phyloP scores from a whole-genome alignment of 2,797 vertebrate species.

The Alectoris magna region DNA sequence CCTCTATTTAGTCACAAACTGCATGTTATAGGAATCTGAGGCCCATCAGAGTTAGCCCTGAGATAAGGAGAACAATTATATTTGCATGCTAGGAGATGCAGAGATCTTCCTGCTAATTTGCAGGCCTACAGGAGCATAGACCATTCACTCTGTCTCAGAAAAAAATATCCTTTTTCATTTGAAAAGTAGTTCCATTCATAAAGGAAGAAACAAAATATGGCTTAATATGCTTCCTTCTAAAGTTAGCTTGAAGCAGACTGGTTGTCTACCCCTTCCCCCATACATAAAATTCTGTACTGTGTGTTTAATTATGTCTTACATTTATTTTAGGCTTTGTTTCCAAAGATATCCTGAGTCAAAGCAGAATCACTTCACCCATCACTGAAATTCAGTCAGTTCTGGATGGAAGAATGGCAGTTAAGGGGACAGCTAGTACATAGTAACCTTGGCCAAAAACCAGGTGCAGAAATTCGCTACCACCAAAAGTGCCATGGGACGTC shows the following conservation, averaged over 20 bases:
- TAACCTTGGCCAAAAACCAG: constrained; percentile 64
- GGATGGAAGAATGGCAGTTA: constrained; percentile 47
- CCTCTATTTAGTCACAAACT: background rate
- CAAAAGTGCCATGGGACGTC: constrained; percentile 39
- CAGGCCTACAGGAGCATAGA: background rate
- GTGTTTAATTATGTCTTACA: constrained; percentile 24
- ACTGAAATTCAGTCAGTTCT: constrained; percentile 59
- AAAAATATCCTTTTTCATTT: background rate
- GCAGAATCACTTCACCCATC: constrained; percentile 43
- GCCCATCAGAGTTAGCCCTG: background rate
- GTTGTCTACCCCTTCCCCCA: background rate
- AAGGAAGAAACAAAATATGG: background rate
- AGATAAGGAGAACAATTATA: background rate
- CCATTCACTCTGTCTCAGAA: background rate
- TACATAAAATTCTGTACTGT: background rate
- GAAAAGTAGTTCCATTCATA: background rate
- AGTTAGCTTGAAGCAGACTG: background rate
- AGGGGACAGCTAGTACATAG: constrained; percentile 35
- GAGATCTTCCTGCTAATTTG: background rate
- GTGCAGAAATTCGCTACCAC: constrained; percentile 65
- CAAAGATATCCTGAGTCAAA: constrained; percentile 29
- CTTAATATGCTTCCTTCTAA: background rate
- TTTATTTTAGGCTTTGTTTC: constrained; percentile 28
- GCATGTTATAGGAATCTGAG: background rate
- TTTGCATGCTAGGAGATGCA: background rate